Conservation (phyloP, 2,797 vertebrate genomes). For the Novumbra hubbsi region DNA sequence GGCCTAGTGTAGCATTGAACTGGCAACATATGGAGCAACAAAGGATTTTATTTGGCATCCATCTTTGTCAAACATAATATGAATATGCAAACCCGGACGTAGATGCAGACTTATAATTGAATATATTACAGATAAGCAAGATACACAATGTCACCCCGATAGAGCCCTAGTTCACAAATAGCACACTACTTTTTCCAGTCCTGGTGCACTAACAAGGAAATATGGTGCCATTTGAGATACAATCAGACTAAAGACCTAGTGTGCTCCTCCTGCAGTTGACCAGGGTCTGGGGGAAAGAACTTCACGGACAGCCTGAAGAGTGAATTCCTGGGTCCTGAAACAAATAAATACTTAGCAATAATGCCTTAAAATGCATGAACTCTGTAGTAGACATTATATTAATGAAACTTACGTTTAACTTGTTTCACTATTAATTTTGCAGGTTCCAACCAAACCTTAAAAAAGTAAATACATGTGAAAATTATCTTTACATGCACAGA, state of each 20-base stretch:
- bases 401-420: constrained; percentile 86
- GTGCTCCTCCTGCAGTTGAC: constrained; percentile 94
- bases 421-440: constrained; percentile 88
- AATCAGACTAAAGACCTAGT: constrained; percentile 77
- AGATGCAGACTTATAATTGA: too few relatives aligned
- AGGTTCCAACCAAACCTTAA: constrained; percentile 94
- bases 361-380: constrained; percentile 10
- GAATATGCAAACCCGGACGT: too few relatives aligned
- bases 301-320: constrained; percentile 92
- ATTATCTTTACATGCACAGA: too few relatives aligned
- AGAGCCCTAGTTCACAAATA: not conserved
- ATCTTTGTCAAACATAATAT: too few relatives aligned
- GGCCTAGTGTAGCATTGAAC: too few relatives aligned
- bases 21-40: too few relatives aligned
- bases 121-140: not conserved
- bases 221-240: not conserved
- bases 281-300: constrained; percentile 98
- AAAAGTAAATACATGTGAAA: constrained; percentile 8
- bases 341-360: constrained; percentile 28
- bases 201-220: not conserved
- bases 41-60: too few relatives aligned
- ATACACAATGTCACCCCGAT: not conserved
- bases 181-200: not conserved
- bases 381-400: not conserved
- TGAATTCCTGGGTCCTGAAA: constrained; percentile 84